Evolutionary conservation across 2,797 vertebrate species (phyloP).

Genomic region (Chiloscyllium punctatum): DNA sequence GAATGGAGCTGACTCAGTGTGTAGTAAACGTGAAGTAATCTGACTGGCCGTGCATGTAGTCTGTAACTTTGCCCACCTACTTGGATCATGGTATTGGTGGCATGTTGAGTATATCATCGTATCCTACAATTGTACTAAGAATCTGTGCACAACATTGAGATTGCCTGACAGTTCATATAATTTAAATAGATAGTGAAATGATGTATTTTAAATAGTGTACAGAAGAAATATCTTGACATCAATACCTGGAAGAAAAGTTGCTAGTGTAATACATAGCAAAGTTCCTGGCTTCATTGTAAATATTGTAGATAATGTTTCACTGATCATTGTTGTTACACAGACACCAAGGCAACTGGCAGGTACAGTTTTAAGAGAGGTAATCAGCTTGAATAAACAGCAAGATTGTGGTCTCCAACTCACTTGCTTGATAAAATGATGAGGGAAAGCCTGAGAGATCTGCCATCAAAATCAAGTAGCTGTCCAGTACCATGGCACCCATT

Average conservation of each 20-base stretch:
- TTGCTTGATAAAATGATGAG: too few species aligned
- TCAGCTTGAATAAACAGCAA: too few species aligned
- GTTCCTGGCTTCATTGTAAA: not conserved
- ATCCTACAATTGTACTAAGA: not conserved
- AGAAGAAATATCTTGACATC: not conserved
- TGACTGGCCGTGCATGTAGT: not conserved
- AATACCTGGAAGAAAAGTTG: not conserved
- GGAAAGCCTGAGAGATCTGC: too few species aligned
- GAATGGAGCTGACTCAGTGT: not conserved
- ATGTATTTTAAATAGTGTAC: not conserved
- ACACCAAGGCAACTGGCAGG: not conserved
- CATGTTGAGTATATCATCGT: not conserved
- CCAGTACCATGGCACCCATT: too few species aligned
- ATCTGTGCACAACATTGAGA: not conserved
- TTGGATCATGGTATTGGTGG: not conserved
- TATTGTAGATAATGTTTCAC: not conserved
- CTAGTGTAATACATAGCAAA: not conserved
- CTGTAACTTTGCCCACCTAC: not conserved
- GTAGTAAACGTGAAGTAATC: not conserved
- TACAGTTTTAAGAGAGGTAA: not conserved
- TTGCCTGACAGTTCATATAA: not conserved
- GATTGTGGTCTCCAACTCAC: too few species aligned
- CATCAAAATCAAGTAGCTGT: too few species aligned
- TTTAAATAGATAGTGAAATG: not conserved
- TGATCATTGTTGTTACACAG: not conserved